These are phyloP conservation scores for Mythimna loreyi DNA, from an alignment of 2,888 invertebrate species.

Conservation along the genomic window DNA sequence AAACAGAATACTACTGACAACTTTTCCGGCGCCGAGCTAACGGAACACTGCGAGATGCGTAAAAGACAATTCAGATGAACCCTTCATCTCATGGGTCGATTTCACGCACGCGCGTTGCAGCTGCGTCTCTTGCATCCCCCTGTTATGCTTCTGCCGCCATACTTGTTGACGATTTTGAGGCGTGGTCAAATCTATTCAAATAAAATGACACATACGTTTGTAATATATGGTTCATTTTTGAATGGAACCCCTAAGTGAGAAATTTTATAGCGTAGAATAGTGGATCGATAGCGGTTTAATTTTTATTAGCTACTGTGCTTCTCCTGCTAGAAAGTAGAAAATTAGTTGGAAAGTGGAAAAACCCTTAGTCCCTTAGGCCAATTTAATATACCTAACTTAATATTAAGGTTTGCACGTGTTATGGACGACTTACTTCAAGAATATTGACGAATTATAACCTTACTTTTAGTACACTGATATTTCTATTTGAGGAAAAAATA, in stretches of 20 bases:
- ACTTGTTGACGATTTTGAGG: conserved; percentile 5
- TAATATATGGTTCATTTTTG: conserved; percentile 11
- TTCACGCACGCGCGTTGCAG: conserved; percentile 28
- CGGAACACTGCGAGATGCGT: neutral
- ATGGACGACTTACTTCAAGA: neutral
- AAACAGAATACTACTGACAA: neutral
- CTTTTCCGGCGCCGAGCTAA: neutral
- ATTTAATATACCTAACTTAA: too few species aligned
- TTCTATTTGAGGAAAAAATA: too few species aligned
- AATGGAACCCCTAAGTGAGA: neutral
- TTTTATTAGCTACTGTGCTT: neutral
- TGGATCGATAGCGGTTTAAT: neutral
- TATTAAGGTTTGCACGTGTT: too few species aligned
- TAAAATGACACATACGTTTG: neutral
- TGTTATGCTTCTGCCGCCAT: neutral
- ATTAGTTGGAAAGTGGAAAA: too few species aligned
- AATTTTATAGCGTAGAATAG: neutral
- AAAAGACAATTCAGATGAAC: neutral
- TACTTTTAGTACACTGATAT: too few species aligned
- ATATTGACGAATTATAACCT: too few species aligned
- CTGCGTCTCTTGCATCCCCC: conserved; percentile 6
- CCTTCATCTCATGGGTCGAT: conserved; percentile 16
- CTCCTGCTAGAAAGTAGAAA: too few species aligned
- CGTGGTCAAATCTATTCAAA: neutral
- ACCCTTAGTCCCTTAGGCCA: too few species aligned